A percentile compares a stretch with the other conserved stretches of the same genome.
These are phyloP conservation scores for Teinopalpus imperialis DNA, from an alignment of 2,888 invertebrate species.

Conservation along the genomic window DNA sequence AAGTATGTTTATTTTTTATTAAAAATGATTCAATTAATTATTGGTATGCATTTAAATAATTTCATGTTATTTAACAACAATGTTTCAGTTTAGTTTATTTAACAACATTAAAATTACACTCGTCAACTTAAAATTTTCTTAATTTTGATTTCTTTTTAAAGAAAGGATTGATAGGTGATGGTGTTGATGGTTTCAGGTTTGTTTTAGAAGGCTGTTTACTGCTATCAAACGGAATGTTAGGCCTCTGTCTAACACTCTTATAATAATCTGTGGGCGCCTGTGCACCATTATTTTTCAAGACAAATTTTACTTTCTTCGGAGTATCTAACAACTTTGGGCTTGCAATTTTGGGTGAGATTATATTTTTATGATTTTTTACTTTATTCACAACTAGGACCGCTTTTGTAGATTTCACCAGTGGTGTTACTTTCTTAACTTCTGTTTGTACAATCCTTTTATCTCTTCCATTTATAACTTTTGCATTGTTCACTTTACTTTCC, in stretches of 20 bases:
- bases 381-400: slow-evolving; percentile 47
- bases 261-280: slow-evolving; percentile 89
- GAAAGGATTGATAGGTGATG: slow-evolving; percentile 90
- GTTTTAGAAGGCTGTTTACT: slow-evolving; percentile 86
- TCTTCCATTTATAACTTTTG: slow-evolving; percentile 12
- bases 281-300: slow-evolving; percentile 85
- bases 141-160: slow-evolving; percentile 75
- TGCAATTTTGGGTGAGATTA: slow-evolving; percentile 27
- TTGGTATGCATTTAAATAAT: neutral
- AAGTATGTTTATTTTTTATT: too few species aligned
- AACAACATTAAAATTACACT: neutral
- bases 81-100: neutral
- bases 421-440: slow-evolving; percentile 25
- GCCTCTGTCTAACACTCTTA: slow-evolving; percentile 86
- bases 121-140: neutral
- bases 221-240: slow-evolving; percentile 89
- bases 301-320: slow-evolving; percentile 88
- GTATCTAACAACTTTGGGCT: slow-evolving; percentile 38
- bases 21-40: too few species aligned
- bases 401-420: slow-evolving; percentile 11
- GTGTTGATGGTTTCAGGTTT: slow-evolving; percentile 86
- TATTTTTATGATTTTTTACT: slow-evolving; percentile 54
- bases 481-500: slow-evolving; percentile 8
- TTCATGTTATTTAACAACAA: neutral
- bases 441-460: slow-evolving; percentile 31